Base-by-base conservation (phyloP, 2,113 vertebrate species). In the Spheniscus mendiculus region DNA sequence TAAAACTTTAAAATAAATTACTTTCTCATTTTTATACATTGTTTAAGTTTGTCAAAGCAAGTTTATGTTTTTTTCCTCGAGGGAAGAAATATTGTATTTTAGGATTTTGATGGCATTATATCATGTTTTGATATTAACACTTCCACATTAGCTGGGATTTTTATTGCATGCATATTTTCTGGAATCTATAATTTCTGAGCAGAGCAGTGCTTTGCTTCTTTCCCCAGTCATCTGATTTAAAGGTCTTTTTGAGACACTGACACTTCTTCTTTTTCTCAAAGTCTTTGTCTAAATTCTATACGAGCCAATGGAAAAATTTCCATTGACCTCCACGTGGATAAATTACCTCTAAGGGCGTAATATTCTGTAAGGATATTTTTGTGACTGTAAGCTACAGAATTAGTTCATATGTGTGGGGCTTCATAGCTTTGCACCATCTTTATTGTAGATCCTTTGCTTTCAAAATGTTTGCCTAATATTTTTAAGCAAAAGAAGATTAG, bases 251-350 rank as follows among this genome's bases (percentile, higher is more conserved):
- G 15, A 81, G 38, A 49, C 11, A 52, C 20, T 91, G 34, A 13
- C 7, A 40, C 2, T 53, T 89, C 2, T 50, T 89, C 6, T 26
- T 65, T 77, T 49, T 30, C 20, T 42, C 42, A 52, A 23, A 58
- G 3, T 10, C 58, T 78, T 92, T n/a, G 14, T 78, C 22, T 70
- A 58, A 69, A 61, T 73, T 79, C 32, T 23, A 0, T 62, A 27
- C 3, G 2, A 92, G 16, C 45, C 34, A 78, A 29, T 45, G 11
- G 30, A 80, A 85, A 79, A 83, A 25, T 10, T 52, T 71, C 34
- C 34, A 40, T 6, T 49, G 42, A 52, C 0, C 1, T 89, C 45
- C 26, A 32, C 0, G 0, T 38, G 29, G 21, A 2, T 90, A 62
- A 72, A 65, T 63, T 29, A 30, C 44, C 5, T 83, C 42, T 45